Percentiles rank a stretch among this genome's conserved stretches.
Evolutionary conservation across 2,797 vertebrate genomes (phyloP).

Genomic region (Arremon aurantiirostris): DNA sequence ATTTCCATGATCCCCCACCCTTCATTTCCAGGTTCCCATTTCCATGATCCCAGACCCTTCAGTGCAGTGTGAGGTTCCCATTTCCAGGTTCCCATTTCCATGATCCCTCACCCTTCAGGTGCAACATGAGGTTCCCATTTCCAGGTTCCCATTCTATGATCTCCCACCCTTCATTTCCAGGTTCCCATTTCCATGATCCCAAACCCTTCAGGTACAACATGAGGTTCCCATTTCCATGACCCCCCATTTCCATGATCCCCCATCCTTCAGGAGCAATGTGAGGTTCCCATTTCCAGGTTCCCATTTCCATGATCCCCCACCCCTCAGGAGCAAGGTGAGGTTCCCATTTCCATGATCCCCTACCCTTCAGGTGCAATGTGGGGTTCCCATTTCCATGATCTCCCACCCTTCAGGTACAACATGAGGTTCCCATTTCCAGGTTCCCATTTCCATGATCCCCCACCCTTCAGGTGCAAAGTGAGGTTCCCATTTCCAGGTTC

Average conservation of each 20-base stretch:
- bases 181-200: no score
- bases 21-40: background rate
- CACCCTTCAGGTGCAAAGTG: fast-evolving
- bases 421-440: background rate
- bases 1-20: background rate
- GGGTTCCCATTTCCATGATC: background rate
- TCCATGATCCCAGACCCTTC: fast-evolving
- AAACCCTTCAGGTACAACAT: fast-evolving
- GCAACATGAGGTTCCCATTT: no score
- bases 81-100: background rate
- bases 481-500: background rate
- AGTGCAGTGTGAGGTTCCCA: fast-evolving
- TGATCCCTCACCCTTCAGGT: background rate
- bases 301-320: no score
- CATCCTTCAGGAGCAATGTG: no score
- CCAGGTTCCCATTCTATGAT: no score
- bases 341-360: background rate
- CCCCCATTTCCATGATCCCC: no score
- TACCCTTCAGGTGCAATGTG: fast-evolving
- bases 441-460: background rate
- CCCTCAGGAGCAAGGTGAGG: no score
- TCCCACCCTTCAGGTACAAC: fast-evolving
- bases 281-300: no score
- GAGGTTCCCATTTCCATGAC: no score
- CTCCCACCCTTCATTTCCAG: no score